Base-by-base conservation (phyloP, 2,888 invertebrate species). In the Acrobasis consociella region DNA sequence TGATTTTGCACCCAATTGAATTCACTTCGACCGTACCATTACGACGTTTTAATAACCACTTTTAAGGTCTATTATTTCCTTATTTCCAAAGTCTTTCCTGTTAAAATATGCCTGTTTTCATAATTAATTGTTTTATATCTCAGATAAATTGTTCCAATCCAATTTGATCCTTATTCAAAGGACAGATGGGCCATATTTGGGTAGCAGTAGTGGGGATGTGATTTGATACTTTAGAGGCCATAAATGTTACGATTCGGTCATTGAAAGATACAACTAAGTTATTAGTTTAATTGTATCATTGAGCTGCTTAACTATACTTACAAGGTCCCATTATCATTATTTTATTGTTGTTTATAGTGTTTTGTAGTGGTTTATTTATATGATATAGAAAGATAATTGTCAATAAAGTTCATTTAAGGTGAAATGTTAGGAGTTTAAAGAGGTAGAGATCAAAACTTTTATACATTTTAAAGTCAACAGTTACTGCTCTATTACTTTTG, bases 241-340 rank as follows among this genome's bases (percentile, higher is more conserved):
- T 65, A 51, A 65, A 65, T 60, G 62, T 65, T 62, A 56, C 59
- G 46, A 49, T 15, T 55, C 37, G 51, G 60, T 17, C 56, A 56
- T 56, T 56, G 42, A 56, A 56, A 46, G 56, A 56, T 42, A 42
- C 38, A 15, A 56, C 38, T 16, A 39, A 55, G 56, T 56, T 56
- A 56, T 56, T 56, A 56, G 42, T 56, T 56, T 46, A 56, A 56
- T 56, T 42, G 56, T 56, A 42, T 56, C 42, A 46, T 56, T 56
- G 15, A 39, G 38, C 16, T 16, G 39, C 16, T 16, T 55, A 39
- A 38, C 46, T 13, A 52, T 13, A 31, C 13, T 52, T 16, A 17
- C 3, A 52, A 52, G 8, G 52, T 13, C n/a, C n/a, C 13, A 37
- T 37, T 52, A 37, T 52, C 13, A 37, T 37, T 52, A 37, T 52